phyloP scores from a whole-genome alignment of 1,140 invertebrate genomes.

The Penaeus vannamei region DNA sequence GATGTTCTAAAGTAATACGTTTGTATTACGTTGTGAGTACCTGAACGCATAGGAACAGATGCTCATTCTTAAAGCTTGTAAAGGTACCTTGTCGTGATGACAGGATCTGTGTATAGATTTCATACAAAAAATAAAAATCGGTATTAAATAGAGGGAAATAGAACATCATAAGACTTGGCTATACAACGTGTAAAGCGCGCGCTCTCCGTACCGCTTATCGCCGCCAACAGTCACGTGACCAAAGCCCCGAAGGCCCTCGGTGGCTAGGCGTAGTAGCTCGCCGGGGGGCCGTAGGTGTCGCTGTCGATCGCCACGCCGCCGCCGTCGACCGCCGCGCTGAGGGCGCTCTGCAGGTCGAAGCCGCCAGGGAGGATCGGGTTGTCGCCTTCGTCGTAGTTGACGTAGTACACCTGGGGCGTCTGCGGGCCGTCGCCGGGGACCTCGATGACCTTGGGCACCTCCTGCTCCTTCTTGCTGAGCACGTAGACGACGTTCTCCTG shows the following conservation, averaged over 20 bases:
- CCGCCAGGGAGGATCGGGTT: slow-evolving; percentile 64
- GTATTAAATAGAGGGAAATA: too few species aligned
- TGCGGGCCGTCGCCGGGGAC: slow-evolving; percentile 44
- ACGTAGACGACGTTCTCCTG: slow-evolving; percentile 65
- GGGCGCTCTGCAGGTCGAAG: slow-evolving; percentile 55
- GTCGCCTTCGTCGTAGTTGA: slow-evolving; percentile 59
- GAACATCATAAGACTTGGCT: too few species aligned
- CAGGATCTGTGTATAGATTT: too few species aligned
- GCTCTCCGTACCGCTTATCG: not conserved
- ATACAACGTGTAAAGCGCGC: not conserved
- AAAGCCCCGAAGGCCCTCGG: slow-evolving; percentile 19
- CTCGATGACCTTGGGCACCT: slow-evolving; percentile 57
- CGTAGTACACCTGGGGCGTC: slow-evolving; percentile 62
- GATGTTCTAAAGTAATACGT: too few species aligned
- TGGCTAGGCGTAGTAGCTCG: not conserved
- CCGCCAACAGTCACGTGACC: not conserved
- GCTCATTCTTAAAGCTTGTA: too few species aligned
- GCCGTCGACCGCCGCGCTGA: slow-evolving; percentile 44
- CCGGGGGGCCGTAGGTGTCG: not conserved
- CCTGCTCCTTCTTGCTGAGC: slow-evolving; percentile 59
- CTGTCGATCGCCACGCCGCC: slow-evolving; percentile 42
- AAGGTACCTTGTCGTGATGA: too few species aligned
- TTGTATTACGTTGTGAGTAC: too few species aligned
- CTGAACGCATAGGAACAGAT: too few species aligned
- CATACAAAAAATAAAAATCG: too few species aligned